These are phyloP conservation scores for Ptychadena robeensis DNA, from an alignment of 2,797 vertebrate species.

Conservation along the genomic window DNA sequence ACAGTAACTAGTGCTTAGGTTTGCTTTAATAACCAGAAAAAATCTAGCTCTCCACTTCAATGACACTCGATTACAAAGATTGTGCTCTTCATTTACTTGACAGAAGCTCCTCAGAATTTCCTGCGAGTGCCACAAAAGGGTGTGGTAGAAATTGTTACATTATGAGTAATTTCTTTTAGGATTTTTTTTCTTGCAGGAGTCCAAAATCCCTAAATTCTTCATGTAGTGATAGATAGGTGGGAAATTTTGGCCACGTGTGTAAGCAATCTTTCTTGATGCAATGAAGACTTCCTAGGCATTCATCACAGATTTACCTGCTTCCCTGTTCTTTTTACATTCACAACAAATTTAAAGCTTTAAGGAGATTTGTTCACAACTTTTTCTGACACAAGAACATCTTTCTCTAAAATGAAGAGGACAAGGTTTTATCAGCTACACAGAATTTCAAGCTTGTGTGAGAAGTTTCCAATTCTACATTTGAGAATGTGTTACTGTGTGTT, in stretches of 20 bases:
- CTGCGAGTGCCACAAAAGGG: slow-evolving; percentile 41
- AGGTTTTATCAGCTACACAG: neutral
- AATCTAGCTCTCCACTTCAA: neutral
- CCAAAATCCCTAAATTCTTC: no score
- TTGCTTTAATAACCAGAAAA: no score
- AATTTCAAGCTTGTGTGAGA: neutral
- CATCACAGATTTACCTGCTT: no score
- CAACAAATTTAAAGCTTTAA: neutral
- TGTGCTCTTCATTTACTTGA: neutral
- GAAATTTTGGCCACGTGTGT: neutral
- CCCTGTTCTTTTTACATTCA: no score
- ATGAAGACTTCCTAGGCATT: neutral
- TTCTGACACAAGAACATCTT: neutral
- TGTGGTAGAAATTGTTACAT: slow-evolving; percentile 32
- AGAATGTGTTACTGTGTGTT: neutral
- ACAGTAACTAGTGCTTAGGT: neutral
- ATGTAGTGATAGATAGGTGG: neutral
- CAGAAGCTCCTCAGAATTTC: slow-evolving; percentile 11
- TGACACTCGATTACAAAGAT: neutral
- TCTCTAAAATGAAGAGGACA: neutral
- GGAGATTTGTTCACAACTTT: neutral
- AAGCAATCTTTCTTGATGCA: neutral
- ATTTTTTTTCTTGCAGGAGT: slow-evolving; percentile 11
- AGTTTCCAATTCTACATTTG: neutral
- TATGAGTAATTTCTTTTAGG: slow-evolving; percentile 33